Evolutionary conservation across 2,888 invertebrate genomes (phyloP), one percentile per base, ranked within the genome.

Genomic region (Hydrotaea cyrtoneurina): DNA sequence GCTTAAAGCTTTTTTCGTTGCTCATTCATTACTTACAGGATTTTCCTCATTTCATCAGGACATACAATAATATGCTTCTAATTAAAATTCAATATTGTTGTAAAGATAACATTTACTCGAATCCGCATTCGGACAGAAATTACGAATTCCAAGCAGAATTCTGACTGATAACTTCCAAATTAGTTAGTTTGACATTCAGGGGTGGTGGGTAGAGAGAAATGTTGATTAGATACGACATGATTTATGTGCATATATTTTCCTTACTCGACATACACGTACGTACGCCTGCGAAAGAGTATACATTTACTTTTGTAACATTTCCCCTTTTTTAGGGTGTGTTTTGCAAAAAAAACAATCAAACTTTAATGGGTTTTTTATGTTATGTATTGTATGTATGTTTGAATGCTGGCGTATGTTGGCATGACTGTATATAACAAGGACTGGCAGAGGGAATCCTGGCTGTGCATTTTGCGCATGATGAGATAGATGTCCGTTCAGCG

Each of bases 311-410:
- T 87, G 87, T 86, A 83, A 72, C 86, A 86, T 87, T 88, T 88
- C 87, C 90, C 89, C 87, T 89, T 82, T 69, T 80, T 78, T 79
- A 87, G 87, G 87, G 88, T 73, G 80, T 81, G 80, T 76, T 78
- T 76, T 82, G 86, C 83, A 78, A 84, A 87, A 66, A 82, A 43
- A 86, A 86, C 80, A 80, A 86, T 86, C 84, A 86, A 81, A 77
- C 82, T 87, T 88, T 89, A 88, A 90, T 90, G 88, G 86, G 86
- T 87, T 88, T 89, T 90, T 88, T 89, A 89, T 87, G 88, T 88
- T 88, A 89, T 88, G 87, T 86, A 69, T 36, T n/a, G 15, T 2
- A 43, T 19, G 36, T 72, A 59, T 72, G 62, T 71, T 5, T 19
- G n/a, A 4, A 8, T 66, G 10, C 43, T n/a, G n/a, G n/a, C 59